A percentile compares a stretch with the other conserved stretches of the same genome.
phyloP scores from a whole-genome alignment of 2,113 vertebrate species.

The Pelusios castaneus region DNA sequence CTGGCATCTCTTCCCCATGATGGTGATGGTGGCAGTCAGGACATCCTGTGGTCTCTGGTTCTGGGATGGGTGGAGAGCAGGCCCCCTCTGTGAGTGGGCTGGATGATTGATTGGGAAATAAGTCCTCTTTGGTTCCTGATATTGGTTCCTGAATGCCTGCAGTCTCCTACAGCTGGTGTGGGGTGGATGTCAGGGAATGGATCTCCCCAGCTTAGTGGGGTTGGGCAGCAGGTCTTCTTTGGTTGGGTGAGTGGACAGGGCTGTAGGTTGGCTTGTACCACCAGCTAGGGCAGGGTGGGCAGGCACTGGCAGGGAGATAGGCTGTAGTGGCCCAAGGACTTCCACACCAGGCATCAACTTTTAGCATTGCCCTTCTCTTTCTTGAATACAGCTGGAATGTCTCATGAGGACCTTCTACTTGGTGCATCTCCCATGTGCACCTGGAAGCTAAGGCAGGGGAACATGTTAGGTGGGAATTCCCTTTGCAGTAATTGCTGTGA shows the following conservation, averaged over 20 bases:
- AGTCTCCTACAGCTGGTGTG: accelerated
- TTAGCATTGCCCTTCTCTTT: neutral
- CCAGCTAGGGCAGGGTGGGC: neutral
- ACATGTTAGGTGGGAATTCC: neutral
- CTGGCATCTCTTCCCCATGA: neutral
- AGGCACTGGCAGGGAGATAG: neutral
- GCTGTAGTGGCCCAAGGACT: neutral
- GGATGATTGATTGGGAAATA: too few relatives aligned
- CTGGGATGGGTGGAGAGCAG: neutral
- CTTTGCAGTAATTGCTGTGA: accelerated
- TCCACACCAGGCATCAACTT: neutral
- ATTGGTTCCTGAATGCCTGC: neutral
- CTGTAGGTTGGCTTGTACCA: neutral
- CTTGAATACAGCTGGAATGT: neutral
- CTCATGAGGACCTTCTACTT: accelerated
- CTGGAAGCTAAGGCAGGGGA: neutral
- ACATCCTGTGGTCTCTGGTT: neutral
- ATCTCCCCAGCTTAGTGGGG: neutral
- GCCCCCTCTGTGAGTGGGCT: neutral
- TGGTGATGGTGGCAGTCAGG: neutral
- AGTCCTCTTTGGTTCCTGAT: too few relatives aligned
- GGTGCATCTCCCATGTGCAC: neutral
- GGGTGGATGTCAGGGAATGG: neutral
- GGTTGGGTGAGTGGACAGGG: neutral
- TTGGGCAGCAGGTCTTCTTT: neutral